Base-by-base conservation (phyloP, 2,797 vertebrate genomes). In the Tenualosa thibaudeaui region DNA sequence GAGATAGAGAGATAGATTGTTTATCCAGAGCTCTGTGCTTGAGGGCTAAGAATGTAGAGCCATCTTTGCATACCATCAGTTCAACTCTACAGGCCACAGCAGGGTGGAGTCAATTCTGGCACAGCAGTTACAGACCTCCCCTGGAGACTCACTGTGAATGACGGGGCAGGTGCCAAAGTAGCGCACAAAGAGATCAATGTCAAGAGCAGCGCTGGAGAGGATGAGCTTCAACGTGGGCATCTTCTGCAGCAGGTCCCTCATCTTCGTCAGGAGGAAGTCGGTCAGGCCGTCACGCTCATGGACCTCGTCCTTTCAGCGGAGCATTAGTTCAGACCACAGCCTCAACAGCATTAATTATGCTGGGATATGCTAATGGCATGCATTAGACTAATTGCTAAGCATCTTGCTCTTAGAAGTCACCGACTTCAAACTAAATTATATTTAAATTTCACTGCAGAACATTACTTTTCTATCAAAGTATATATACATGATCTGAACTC, bases 281-380 rank as follows among this genome's bases (percentile, higher is more conserved):
- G 97, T 97, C 91, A 99, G 95, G 81, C 97, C 96, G 85, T 99
- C 97, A 3, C 98, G 96, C 92, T 99, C 98, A 24, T 99, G 97
- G 46, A 99, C 97, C 94, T 99, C 98, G 90, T 99, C 98, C 98
- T 99, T 3, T 8, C 12, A 60, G 40, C 65, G 40, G 5, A 71
- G 24, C 26, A 71, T 4, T 31, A 71, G 65, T 37, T 71, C 31
- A 71, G 26, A 37, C 26, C 65, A 71, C 65, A 65, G 12, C 24
- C 62, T 31, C 26, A 24, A 8, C 17, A 9, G 2, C 60, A 26
- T 24, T 24, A 3, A 4, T 17, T 31, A 4, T 37, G 31, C 10
- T 65, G 3, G 8, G 8, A 13, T 40, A 12, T 37, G 12, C 4
- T 71, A 71, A 71, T 6, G 13, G 65, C 65, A 71, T 71, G 65